Conservation (phyloP, 2,797 vertebrate species). For the Esox masquinongy region DNA sequence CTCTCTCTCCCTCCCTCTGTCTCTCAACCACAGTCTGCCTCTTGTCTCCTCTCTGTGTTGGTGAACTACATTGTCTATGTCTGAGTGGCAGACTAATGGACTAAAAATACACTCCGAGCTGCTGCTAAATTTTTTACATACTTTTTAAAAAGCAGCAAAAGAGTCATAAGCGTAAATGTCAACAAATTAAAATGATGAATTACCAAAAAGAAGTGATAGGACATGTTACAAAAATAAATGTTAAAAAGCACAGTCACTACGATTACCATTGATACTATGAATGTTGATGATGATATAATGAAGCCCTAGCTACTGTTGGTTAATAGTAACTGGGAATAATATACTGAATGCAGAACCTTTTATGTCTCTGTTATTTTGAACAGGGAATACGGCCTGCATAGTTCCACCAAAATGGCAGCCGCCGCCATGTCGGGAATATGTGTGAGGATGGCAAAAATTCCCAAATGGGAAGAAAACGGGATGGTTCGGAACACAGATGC, state of each 20-base stretch:
- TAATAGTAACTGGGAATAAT: neutral
- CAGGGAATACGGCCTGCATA: slow-evolving; percentile 23
- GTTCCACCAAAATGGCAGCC: slow-evolving; percentile 70
- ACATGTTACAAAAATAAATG: neutral
- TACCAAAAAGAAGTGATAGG: neutral
- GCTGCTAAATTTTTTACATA: neutral
- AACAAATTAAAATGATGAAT: neutral
- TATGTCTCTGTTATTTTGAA: slow-evolving; percentile 3
- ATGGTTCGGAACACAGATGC: slow-evolving; percentile 71
- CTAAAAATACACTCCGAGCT: slow-evolving; percentile 16
- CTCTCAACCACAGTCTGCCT: slow-evolving; percentile 9
- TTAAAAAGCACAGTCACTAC: neutral
- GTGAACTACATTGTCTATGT: slow-evolving; percentile 20
- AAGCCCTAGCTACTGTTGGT: neutral
- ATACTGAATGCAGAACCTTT: neutral
- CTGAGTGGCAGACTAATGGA: slow-evolving; percentile 19
- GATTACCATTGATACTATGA: neutral
- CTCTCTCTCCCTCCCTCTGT: slow-evolving; percentile 18
- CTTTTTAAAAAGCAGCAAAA: neutral
- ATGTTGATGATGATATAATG: neutral
- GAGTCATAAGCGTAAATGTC: neutral
- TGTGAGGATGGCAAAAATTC: slow-evolving; percentile 61
- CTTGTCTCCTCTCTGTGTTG: neutral
- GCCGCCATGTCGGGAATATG: slow-evolving; percentile 63
- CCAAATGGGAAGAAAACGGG: slow-evolving; percentile 64